Evolutionary conservation across 2,888 invertebrate genomes (phyloP).

Genomic region (Helobdella robusta): DNA sequence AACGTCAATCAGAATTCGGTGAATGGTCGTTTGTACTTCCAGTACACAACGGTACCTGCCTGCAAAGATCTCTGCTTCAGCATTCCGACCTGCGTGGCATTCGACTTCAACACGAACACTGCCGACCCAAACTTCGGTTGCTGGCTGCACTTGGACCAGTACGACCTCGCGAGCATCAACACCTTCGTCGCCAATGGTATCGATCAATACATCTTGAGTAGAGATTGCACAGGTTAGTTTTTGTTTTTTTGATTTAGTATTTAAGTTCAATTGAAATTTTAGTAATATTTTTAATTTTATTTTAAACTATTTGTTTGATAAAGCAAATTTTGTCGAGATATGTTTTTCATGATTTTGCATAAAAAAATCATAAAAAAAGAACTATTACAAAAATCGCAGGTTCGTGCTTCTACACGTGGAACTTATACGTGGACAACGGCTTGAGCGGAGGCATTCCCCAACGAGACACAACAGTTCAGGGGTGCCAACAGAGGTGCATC

Average conservation of each 20-base stretch:
- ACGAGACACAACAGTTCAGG: constrained; percentile 16
- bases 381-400: background rate
- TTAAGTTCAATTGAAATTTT: background rate
- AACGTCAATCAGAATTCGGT: background rate
- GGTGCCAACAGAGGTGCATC: constrained; percentile 23
- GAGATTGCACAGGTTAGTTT: background rate
- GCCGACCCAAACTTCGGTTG: background rate
- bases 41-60: background rate
- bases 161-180: background rate
- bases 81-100: constrained; percentile 17
- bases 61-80: constrained; percentile 8
- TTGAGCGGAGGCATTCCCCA: constrained; percentile 23
- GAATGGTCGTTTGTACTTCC: constrained; percentile 6
- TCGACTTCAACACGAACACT: constrained; percentile 20
- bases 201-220: constrained; percentile 4
- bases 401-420: constrained; percentile 24
- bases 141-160: constrained; percentile 15
- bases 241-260: background rate
- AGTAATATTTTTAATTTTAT: background rate
- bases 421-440: background rate
- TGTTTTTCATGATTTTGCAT: too few species aligned
- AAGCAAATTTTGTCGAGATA: too few species aligned
- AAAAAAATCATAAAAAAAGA: too few species aligned
- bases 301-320: background rate
- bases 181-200: background rate